Conservation (phyloP, 2,113 vertebrate genomes). For the Cranoglanis bouderius region DNA sequence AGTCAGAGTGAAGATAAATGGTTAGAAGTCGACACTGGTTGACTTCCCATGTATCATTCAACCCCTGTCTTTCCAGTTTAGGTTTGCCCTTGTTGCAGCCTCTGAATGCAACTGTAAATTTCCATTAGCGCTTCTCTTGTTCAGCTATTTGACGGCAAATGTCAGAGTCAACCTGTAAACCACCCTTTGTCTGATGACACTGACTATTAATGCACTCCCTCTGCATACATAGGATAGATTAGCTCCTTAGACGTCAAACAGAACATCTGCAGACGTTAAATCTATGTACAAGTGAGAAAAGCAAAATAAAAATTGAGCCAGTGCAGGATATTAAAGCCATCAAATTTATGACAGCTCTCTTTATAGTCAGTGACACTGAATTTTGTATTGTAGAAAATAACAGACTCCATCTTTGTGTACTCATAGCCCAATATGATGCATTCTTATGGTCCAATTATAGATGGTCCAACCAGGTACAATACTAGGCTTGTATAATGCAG, state of each 20-base stretch:
- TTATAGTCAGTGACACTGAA: slow-evolving; percentile 24
- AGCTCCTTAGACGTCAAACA: slow-evolving; percentile 43
- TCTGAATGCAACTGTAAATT: slow-evolving; percentile 38
- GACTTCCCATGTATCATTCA: slow-evolving; percentile 13
- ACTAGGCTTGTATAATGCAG: slow-evolving; percentile 6
- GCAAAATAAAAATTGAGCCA: slow-evolving; percentile 25
- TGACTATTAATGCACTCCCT: slow-evolving; percentile 47
- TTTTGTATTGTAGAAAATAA: slow-evolving; percentile 26
- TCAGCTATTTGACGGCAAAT: slow-evolving; percentile 20
- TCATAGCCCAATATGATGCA: neutral
- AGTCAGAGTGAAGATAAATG: slow-evolving; percentile 43
- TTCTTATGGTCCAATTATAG: neutral
- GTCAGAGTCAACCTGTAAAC: slow-evolving; percentile 46
- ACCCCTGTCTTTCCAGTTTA: neutral
- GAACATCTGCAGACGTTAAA: slow-evolving; percentile 52
- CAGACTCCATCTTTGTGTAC: slow-evolving; percentile 4
- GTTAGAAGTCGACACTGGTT: slow-evolving; percentile 39
- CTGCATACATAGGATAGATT: slow-evolving; percentile 45
- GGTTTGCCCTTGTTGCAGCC: slow-evolving; percentile 2
- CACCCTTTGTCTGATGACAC: slow-evolving; percentile 44
- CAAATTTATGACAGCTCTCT: neutral
- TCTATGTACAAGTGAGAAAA: slow-evolving; percentile 53
- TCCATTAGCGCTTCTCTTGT: slow-evolving; percentile 35
- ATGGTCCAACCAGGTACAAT: slow-evolving; percentile 10
- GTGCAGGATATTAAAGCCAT: neutral